Evolutionary conservation across 2,888 invertebrate species (phyloP).

Genomic region (Heteropelma amictum): DNA sequence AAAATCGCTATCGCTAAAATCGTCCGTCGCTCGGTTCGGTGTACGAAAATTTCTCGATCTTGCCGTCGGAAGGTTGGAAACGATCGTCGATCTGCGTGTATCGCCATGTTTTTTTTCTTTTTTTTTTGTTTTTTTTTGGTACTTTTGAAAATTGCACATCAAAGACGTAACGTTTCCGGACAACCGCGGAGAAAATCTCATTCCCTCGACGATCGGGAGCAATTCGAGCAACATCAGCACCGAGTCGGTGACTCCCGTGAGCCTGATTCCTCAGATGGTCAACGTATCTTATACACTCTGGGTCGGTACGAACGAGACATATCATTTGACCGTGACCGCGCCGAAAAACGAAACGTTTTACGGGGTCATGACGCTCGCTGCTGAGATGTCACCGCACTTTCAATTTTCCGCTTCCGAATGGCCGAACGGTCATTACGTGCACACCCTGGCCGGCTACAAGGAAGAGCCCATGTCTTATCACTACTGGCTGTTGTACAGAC

Average conservation of each 20-base stretch:
- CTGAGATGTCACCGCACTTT: slow-evolving; percentile 85
- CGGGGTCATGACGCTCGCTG: slow-evolving; percentile 90
- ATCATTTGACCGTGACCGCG: slow-evolving; percentile 87
- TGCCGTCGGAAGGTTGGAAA: too few relatives aligned
- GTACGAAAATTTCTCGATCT: too few relatives aligned
- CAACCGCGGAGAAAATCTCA: slow-evolving; percentile 59
- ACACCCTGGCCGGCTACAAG: slow-evolving; percentile 89
- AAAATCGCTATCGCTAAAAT: too few relatives aligned
- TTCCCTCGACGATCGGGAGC: slow-evolving; percentile 51
- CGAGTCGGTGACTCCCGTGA: slow-evolving; percentile 42
- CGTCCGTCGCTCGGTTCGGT: too few relatives aligned
- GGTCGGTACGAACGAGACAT: slow-evolving; percentile 92
- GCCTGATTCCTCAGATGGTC: slow-evolving; percentile 62
- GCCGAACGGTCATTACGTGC: slow-evolving; percentile 95
- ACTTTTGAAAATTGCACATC: neutral
- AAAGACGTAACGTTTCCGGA: slow-evolving; percentile 60
- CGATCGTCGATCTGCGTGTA: too few relatives aligned
- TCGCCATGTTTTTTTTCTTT: too few relatives aligned
- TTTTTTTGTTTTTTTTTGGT: neutral
- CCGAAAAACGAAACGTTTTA: slow-evolving; percentile 85
- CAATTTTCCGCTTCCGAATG: slow-evolving; percentile 91
- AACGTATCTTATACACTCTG: slow-evolving; percentile 92
- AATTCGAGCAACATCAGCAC: slow-evolving; percentile 46
- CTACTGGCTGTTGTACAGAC: slow-evolving; percentile 92
- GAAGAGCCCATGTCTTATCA: slow-evolving; percentile 91